Conservation (phyloP, 2,113 vertebrate species). For the Epinephelus cyanopodus region DNA sequence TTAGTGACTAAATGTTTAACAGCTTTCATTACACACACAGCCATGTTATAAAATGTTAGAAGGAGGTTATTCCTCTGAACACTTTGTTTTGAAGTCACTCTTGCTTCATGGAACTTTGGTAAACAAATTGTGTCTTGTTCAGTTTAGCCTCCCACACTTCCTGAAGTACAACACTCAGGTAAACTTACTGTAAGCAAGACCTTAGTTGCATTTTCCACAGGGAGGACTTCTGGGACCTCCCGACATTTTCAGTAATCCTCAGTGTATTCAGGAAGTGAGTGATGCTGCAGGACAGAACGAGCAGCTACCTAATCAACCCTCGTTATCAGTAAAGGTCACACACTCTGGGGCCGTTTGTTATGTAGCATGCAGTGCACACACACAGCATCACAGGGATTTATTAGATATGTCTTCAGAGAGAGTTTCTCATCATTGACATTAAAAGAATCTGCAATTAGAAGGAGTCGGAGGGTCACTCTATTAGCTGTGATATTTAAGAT, state of each 20-base stretch:
- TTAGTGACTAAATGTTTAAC: too few species aligned
- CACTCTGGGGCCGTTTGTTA: conserved; percentile 57
- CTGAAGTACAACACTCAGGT: background rate
- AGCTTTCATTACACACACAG: too few species aligned
- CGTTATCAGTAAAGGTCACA: conserved; percentile 77
- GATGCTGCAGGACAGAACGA: conserved; percentile 19
- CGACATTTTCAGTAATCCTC: conserved; percentile 61
- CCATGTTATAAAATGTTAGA: too few species aligned
- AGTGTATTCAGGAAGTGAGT: conserved; percentile 22
- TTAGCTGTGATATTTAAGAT: conserved; percentile 7
- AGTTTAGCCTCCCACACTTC: background rate
- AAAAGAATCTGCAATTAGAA: background rate
- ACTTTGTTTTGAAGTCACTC: too few species aligned
- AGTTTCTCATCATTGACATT: conserved; percentile 28
- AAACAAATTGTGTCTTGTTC: background rate
- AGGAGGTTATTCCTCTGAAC: too few species aligned
- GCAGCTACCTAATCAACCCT: conserved; percentile 45
- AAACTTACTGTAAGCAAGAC: conserved; percentile 3
- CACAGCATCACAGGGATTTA: conserved; percentile 63
- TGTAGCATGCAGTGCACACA: background rate
- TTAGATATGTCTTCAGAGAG: conserved; percentile 62
- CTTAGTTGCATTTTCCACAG: background rate
- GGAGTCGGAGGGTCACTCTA: background rate
- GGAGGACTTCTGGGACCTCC: conserved; percentile 13
- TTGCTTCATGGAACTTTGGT: too few species aligned